Evolutionary conservation across 53 echinoderm and acorn worm species (phyloP), one percentile per base, ranked within the genome.

Genomic region (Apostichopus leukothele): DNA sequence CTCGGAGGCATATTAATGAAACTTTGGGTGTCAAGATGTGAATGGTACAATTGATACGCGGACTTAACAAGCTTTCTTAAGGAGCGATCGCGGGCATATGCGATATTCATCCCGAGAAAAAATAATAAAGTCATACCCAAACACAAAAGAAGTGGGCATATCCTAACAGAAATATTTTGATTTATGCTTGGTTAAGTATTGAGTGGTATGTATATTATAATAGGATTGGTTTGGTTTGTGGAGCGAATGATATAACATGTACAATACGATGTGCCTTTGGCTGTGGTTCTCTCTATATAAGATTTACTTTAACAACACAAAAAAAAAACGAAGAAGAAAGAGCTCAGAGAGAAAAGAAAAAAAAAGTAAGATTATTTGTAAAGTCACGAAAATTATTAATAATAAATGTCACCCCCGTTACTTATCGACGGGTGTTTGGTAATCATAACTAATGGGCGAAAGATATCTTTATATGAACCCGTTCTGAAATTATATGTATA

Each of bases 131-230:
- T 16, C 85, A 63, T 39, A 39, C 9, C 67, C 22, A 50, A 26
- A 67, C 67, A 85, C 85, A 85, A 85, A 85, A 66, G 67, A 85
- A 66, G 67, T 67, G 57, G 26, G 25, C 50, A 59, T 85, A 85
- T 63, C 61, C 85, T 85, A 26, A 85, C 50, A 85, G 85, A 85
- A 85, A 85, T 85, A 85, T 85, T 85, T 85, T 85, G 85, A 85
- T 85, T 85, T 66, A 60, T 85, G 85, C 59, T 60, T 85, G 83
- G 83, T 83, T 83, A 83, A 83, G 83, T 83, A 83, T 57, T 83
- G 19, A 83, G 83, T 60, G 63, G 19, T 83, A 21, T 63, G 25
- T 83, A 25, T 25, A 25, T 25, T 25, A 25, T 25, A 83, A 83
- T 83, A 63, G 83, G 83, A 83, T 83, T 83, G 83, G 60, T 10